Evolutionary conservation across 2,888 invertebrate species (phyloP), one percentile per base, ranked within the genome.

Genomic region (Tetranychus truncatus): DNA sequence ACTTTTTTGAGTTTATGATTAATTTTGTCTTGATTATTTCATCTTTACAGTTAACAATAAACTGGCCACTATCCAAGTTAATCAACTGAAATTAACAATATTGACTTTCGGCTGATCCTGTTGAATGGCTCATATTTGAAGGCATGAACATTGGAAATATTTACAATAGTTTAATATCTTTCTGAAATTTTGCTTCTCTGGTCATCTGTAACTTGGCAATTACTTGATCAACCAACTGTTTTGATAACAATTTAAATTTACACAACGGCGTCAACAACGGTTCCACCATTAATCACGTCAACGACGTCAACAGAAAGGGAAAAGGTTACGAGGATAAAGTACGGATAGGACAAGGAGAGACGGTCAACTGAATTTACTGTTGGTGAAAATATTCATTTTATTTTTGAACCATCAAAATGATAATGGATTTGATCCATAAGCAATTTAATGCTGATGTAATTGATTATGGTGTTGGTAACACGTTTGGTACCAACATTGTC

Each of bases 251-350:
- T 24, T 69, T 69, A 20, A 24, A 20, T 69, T 21, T 24, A 15
- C 11, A 24, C 34, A 24, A 20, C 34, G 21, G 34, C 69, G 21
- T 69, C 69, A 69, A 24, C 21, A 69, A 69, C 21, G 21, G n/a
- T 21, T 24, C 2, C 34, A 20, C 9, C 11, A 24, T 21, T 69
- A 24, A 69, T 24, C n/a, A 24, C 21, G 69, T 76, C 75, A 76
- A 72, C 66, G 81, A 81, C 72, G 81, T 55, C 15, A 9, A 55
- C 55, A 15, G 55, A 55, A 55, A 55, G 55, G 55, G 55, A 55
- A 55, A 55, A 55, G 15, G 55, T 55, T 15, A 55, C 55, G 11
- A 55, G 55, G 55, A 55, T 55, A 55, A 55, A 55, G 55, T 55
- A 55, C 55, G 55, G 55, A 55, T 55, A 55, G 55, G 15, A 9